A percentile compares a stretch with the other conserved stretches of the same genome.
These are phyloP conservation scores for Manis javanica DNA, from an alignment of 2,797 vertebrate species.

Conservation along the genomic window DNA sequence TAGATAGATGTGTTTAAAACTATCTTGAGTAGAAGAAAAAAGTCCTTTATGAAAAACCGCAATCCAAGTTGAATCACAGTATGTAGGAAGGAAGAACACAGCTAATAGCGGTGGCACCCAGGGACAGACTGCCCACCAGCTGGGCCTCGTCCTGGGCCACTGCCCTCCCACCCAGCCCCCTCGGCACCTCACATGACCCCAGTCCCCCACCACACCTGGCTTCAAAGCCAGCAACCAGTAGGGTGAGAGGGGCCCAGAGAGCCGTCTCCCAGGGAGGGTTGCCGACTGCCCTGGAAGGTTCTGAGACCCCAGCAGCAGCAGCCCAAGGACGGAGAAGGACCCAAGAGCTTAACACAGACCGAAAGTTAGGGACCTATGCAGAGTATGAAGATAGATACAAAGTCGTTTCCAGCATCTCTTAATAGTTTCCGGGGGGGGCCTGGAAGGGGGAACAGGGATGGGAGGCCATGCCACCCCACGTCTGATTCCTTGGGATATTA, in stretches of 20 bases:
- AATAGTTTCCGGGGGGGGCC: too few species aligned
- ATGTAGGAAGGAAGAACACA: neutral
- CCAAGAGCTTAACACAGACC: neutral
- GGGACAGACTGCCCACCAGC: too few species aligned
- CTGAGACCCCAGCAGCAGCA: neutral
- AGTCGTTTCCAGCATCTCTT: neutral
- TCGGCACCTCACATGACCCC: neutral
- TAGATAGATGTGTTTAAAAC: neutral
- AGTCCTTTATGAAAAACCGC: neutral
- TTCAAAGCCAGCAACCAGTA: neutral
- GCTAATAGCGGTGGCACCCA: rapidly evolving
- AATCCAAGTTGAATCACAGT: neutral
- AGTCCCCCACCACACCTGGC: neutral
- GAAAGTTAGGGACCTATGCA: too few species aligned
- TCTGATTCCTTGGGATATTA: neutral
- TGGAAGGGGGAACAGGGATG: rapidly evolving
- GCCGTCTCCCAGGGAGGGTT: neutral
- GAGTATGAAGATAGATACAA: neutral
- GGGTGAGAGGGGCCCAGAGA: neutral
- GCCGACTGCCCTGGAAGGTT: neutral
- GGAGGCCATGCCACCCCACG: too few species aligned
- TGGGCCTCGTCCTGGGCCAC: too few species aligned
- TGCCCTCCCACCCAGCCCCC: too few species aligned
- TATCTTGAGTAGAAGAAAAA: neutral
- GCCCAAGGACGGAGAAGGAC: neutral